A percentile compares a stretch with the other conserved stretches of the same genome.
These are phyloP conservation scores for Drosophila sturtevanti DNA, from an alignment of 1,140 invertebrate genomes.

Conservation along the genomic window DNA sequence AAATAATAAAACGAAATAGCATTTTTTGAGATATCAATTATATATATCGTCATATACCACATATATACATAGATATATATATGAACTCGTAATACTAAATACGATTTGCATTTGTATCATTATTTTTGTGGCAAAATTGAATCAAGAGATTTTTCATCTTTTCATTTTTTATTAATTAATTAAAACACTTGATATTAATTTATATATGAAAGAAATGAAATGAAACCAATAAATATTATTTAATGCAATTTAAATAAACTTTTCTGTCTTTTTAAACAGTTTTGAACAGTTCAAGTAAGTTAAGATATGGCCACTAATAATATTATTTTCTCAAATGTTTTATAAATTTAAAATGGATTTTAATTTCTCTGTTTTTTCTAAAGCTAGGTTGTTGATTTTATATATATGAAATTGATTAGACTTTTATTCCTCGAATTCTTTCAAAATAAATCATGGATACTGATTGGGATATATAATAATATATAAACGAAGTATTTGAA, in stretches of 20 bases:
- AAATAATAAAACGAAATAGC: slow-evolving; percentile 1
- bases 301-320: not conserved
- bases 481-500: not conserved
- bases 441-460: too few relatives aligned
- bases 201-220: slow-evolving; percentile 47
- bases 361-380: too few relatives aligned
- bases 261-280: not conserved
- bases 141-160: slow-evolving; percentile 40
- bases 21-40: slow-evolving; percentile 4
- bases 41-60: not conserved
- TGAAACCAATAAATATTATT: slow-evolving; percentile 78
- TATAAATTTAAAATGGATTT: too few relatives aligned
- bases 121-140: slow-evolving; percentile 27
- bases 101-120: slow-evolving; percentile 36
- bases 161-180: slow-evolving; percentile 47
- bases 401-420: too few relatives aligned
- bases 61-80: not conserved
- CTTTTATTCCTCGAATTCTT: too few relatives aligned
- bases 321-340: too few relatives aligned
- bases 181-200: slow-evolving; percentile 31
- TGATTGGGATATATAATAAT: too few relatives aligned
- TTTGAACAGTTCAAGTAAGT: not conserved
- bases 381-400: too few relatives aligned
- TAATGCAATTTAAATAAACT: slow-evolving; percentile 50
- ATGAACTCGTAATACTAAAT: slow-evolving; percentile 42